These are phyloP conservation scores for Caenorhabditis becei DNA, from an alignment of 2,888 invertebrate species.

Conservation along the genomic window DNA sequence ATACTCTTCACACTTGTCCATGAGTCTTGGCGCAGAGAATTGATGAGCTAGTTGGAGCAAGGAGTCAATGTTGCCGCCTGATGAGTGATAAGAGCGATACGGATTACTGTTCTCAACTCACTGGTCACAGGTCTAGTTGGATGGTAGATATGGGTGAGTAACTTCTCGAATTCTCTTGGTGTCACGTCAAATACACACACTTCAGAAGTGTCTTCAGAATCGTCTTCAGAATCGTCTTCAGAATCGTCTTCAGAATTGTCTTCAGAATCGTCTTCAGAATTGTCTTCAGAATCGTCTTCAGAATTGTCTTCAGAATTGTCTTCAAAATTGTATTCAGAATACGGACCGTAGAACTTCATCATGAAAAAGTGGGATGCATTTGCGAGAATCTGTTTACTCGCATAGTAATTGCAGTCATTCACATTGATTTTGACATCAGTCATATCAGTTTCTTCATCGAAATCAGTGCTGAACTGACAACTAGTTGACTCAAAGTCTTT, in stretches of 20 bases:
- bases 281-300: no score
- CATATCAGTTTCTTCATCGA: background rate
- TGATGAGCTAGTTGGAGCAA: background rate
- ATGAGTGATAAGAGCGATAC: no score
- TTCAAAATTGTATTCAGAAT: background rate
- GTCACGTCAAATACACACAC: background rate
- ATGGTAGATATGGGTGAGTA: conserved; percentile 7
- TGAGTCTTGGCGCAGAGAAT: background rate
- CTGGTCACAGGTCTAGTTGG: background rate
- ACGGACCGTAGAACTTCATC: background rate
- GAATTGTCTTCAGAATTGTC: no score
- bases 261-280: no score
- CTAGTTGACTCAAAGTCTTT: background rate
- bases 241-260: no score
- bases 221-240: no score
- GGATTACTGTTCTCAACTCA: background rate
- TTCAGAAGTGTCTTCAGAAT: no score
- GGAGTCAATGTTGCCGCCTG: background rate
- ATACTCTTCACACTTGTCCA: conserved; percentile 4
- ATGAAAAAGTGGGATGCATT: background rate
- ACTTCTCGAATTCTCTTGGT: background rate
- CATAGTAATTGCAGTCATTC: background rate
- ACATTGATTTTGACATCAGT: background rate
- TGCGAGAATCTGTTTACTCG: background rate
- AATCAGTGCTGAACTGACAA: background rate